Evolutionary conservation across 2,797 vertebrate genomes (phyloP), one percentile per base, ranked within the genome.

Genomic region (Sebastes minor): DNA sequence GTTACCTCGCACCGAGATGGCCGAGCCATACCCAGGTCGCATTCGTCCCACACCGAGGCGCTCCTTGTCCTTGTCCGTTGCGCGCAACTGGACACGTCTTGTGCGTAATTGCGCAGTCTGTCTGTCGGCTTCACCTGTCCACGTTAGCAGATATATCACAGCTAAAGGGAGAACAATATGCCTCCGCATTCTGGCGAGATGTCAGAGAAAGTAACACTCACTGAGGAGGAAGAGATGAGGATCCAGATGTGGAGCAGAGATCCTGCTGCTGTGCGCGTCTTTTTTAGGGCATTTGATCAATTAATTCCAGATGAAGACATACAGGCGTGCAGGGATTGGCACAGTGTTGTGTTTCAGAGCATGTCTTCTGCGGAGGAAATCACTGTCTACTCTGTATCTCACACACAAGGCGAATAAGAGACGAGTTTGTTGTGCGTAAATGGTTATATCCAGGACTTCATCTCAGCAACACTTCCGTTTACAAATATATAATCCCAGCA

Each of bases 111-210:
- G 82, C 32, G 68, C 71, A 46, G 74, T 89, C 69, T 93, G 92
- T 61, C 64, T 88, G 88, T 93, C 92, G 1, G 94, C 92, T 3
- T 95, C 95, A 52, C 92, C 91, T 53, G 97, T 91, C 96, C 96
- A 97, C 5, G 86, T 90, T 23, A 97, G 90, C 89, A 97, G 83
- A 73, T 66, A 90, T 35, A 97, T 69, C 80, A 97, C 89, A 75
- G 93, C 80, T 30, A 97, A 78, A 68, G 86, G 73, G 72, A 96
- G 89, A 77, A 94, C 73, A 77, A 92, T 89, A 76, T 79, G 94
- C 93, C 93, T 92, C 81, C 84, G 96, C 97, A 99, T 99, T 78
- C 28, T 95, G 80, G 32, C 25, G 86, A 75, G 30, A 28, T 64
- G 61, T 78, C 28, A 74, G 71, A 68, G 6, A 63, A 67, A 78